Percentiles rank a stretch among this genome's conserved stretches.
Evolutionary conservation across 2,113 vertebrate genomes (phyloP).

Genomic region (Phrynosoma platyrhinos): DNA sequence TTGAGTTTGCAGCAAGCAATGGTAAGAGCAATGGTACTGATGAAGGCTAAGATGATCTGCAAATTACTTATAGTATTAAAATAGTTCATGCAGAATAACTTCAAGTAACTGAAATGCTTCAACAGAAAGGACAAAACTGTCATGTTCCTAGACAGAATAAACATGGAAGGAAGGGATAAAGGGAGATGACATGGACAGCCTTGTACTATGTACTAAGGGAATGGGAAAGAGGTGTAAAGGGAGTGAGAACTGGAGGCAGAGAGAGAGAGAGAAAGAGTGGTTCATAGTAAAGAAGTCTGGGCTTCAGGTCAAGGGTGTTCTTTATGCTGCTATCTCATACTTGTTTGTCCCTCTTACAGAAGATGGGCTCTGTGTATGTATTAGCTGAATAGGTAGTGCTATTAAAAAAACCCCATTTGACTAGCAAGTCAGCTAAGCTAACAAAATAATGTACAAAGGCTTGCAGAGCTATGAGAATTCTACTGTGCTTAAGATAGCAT

Average conservation of each 20-base stretch:
- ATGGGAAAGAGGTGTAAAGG: too few species aligned
- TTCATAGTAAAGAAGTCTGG: background rate
- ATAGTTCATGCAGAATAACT: background rate
- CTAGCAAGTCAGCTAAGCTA: background rate
- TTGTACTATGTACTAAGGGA: constrained; percentile 3
- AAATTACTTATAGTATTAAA: background rate
- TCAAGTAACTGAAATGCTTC: background rate
- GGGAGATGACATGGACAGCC: background rate
- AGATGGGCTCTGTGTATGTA: background rate
- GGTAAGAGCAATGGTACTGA: background rate
- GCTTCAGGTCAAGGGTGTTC: background rate
- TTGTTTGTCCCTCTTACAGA: background rate
- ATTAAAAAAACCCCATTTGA: background rate
- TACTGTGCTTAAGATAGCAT: background rate
- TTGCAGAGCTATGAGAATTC: background rate
- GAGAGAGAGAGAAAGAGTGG: too few species aligned
- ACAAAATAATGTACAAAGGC: background rate
- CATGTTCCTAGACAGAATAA: background rate
- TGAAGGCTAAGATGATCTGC: background rate
- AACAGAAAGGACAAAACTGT: background rate
- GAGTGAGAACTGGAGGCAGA: too few species aligned
- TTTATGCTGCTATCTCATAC: background rate
- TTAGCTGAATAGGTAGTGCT: background rate
- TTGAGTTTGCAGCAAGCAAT: background rate
- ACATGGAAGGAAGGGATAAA: background rate